Evolutionary conservation across 2,888 invertebrate species (phyloP), one percentile per base, ranked within the genome.

Genomic region (Aphidoletes aphidimyza): DNA sequence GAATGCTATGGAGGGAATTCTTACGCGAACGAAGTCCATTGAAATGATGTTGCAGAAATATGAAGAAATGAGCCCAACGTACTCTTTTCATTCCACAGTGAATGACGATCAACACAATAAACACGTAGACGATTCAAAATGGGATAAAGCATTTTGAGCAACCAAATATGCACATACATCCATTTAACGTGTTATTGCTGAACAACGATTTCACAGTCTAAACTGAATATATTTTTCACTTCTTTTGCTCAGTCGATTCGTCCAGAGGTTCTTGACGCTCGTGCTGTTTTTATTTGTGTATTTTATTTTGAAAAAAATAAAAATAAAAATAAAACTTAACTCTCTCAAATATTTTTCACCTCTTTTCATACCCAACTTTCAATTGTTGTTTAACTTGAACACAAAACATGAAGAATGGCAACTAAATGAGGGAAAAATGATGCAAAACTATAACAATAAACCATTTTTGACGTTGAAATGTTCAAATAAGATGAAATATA

Each of bases 81-180:
- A 30, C 30, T 9, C 47, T 22, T 14, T 14, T 69, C 69, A 69
- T 30, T 5, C 69, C 30, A 11, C 2, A 8, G 54, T n/a, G n/a
- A n/a, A n/a, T n/a, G n/a, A n/a, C 54, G 69, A 69, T 69, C 69
- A 69, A 69, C 69, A 69, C 69, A 69, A 69, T 69, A 69, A 69
- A 69, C 69, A 69, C 69, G 69, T 30, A 69, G 30, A 69, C 69
- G n/a, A n/a, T n/a, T n/a, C n/a, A n/a, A n/a, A n/a, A 69, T 30
- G 26, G 26, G 69, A 69, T 30, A 69, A 30, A 69, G 30, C 69
- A 69, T 30, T 69, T 69, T 30, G 6, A 69, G 2, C 69, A 69
- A 69, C 69, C 69, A 30, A 69, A 69, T 30, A 69, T 30, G 30
- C 34, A 69, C 34, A 69, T 30, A 69, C 69, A n/a, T 69, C 69